Conservation (phyloP, 2,113 vertebrate genomes). For the Tyrannus savana region DNA sequence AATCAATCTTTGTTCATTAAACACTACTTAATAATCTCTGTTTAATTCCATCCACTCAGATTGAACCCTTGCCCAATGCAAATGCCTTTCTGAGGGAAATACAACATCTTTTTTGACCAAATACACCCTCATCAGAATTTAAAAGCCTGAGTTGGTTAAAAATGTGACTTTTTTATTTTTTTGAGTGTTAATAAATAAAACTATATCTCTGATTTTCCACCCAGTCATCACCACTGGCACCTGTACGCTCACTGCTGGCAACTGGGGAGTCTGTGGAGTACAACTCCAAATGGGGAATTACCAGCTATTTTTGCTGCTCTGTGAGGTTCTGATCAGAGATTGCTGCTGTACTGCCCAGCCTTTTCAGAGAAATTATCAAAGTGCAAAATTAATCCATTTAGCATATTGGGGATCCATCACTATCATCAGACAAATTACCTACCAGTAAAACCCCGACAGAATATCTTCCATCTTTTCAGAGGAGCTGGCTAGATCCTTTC, state of each 20-base stretch:
- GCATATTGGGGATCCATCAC: neutral
- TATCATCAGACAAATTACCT: neutral
- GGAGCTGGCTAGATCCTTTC: neutral
- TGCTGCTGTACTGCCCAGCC: neutral
- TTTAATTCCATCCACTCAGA: neutral
- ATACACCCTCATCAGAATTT: neutral
- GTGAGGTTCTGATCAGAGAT: neutral
- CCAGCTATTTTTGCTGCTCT: neutral
- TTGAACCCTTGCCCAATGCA: neutral
- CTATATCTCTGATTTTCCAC: neutral
- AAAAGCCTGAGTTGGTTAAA: neutral
- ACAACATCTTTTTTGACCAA: neutral
- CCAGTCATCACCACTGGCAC: neutral
- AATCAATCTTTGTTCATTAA: neutral
- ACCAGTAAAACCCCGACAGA: neutral
- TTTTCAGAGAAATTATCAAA: neutral
- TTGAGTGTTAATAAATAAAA: neutral
- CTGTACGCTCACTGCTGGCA: neutral
- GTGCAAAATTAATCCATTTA: neutral
- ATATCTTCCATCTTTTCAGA: neutral
- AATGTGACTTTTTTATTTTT: neutral
- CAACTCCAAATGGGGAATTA: neutral
- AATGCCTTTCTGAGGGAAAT: neutral
- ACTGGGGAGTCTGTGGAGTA: neutral
- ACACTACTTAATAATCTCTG: neutral